Base-by-base conservation (phyloP, 2,113 vertebrate species). In the Australoheros scitulus region DNA sequence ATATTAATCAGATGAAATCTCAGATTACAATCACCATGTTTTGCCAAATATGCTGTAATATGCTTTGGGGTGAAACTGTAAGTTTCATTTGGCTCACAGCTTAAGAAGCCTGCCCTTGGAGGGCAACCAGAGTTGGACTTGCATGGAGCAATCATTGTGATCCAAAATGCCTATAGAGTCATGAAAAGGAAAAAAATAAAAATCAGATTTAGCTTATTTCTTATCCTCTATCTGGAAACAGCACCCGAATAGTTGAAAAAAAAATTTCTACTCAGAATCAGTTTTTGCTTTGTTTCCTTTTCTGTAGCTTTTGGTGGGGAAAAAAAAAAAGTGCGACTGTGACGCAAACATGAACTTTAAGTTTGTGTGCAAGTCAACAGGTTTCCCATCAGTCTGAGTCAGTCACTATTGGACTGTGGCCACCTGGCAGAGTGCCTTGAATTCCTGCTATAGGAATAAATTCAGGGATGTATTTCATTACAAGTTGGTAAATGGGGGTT, bases 391-490 rank as follows among this genome's bases (percentile, higher is more conserved):
- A 76, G 10, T 79, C 24, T 57, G 15, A 83, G 29, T 79, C 79
- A 57, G 79, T 87, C 82, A 79, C 43, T 52, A 61, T 61, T 80
- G 56, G 80, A 85, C 22, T 3, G 4, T 8, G 29, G 79, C 84
- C 52, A 82, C 65, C 63, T 47, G 80, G 81, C 63, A 64, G 91
- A 95, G 95, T 95, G 94, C 95, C 95, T 95, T 95, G 91, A 92
- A 79, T 74, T 90, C 79, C 80, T 74, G 38, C 80, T 55, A 61
- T 63, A 76, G 75, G 63, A 81, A 57, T 29, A 84, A 75, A 60
- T 77, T 91, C 92, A 92, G 90, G 88, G 89, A 91, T 70, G 76
- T 90, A 83, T 86, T 87, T 88, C 72, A 56, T 65, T 50, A 72
- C 15, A 1, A 83, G 57, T 61, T 80, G 79, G 76, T 65, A 14